phyloP scores from a whole-genome alignment of 2,797 vertebrate species.

The Zenarchopterus dispar region DNA sequence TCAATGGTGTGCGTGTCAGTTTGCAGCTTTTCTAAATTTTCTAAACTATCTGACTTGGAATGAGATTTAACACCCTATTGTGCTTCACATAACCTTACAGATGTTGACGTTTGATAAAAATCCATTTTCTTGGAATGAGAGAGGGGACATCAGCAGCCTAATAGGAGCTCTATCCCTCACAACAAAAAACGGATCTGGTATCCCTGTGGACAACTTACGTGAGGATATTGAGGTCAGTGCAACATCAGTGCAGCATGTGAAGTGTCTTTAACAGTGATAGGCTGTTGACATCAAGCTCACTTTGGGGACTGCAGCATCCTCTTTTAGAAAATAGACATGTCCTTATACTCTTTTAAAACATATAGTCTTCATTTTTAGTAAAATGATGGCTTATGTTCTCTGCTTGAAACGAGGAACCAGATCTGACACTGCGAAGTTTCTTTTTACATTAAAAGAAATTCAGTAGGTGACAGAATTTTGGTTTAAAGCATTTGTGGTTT shows the following conservation, averaged over 20 bases:
- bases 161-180: constrained; percentile 85
- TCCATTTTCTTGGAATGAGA: constrained; percentile 84
- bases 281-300: constrained; percentile 3
- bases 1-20: neutral
- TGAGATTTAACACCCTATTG: neutral
- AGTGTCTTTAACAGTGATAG: neutral
- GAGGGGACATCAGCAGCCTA: constrained; percentile 79
- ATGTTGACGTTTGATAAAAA: constrained; percentile 87
- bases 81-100: constrained; percentile 65
- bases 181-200: constrained; percentile 75
- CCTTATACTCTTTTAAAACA: neutral
- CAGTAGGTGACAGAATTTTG: too few relatives aligned
- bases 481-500: too few relatives aligned
- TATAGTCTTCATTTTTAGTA: too few relatives aligned
- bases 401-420: neutral
- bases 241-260: neutral
- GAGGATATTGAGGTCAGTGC: constrained; percentile 87
- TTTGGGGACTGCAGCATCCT: neutral
- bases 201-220: constrained; percentile 83
- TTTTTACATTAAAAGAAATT: neutral
- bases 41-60: neutral
- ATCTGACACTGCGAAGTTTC: neutral
- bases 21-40: neutral
- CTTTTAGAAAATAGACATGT: neutral
- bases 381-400: neutral